phyloP scores from a whole-genome alignment of 2,888 invertebrate genomes.

The Microctonus hyperodae region DNA sequence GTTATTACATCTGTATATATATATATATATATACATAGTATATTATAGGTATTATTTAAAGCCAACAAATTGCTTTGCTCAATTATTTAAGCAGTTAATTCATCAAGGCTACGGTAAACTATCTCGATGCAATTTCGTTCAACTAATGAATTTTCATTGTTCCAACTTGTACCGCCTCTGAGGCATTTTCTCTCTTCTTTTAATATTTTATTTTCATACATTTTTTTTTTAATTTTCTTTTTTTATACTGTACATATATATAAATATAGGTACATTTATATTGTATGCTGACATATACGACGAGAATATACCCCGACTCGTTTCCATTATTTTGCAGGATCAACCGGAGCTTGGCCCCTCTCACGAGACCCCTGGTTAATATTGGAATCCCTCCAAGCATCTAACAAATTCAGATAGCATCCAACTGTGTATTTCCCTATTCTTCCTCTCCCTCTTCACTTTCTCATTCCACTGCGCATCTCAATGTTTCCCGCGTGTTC shows the following conservation, averaged over 20 bases:
- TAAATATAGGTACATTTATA: too few relatives aligned
- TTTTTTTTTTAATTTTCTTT: neutral
- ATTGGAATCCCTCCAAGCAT: slow-evolving; percentile 55
- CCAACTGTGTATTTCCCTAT: slow-evolving; percentile 36
- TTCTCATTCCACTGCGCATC: slow-evolving; percentile 4
- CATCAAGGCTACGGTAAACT: neutral
- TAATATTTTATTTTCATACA: neutral
- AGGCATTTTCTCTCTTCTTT: neutral
- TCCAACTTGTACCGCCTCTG: neutral
- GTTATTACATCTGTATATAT: too few relatives aligned
- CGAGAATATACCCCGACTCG: slow-evolving; percentile 19
- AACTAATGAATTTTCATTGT: neutral
- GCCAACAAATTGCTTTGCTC: neutral
- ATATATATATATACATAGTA: too few relatives aligned
- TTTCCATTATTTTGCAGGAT: slow-evolving; percentile 45
- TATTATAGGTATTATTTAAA: too few relatives aligned
- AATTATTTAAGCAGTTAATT: neutral
- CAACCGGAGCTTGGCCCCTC: neutral
- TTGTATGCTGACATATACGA: neutral
- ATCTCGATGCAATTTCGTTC: neutral
- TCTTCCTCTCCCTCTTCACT: neutral
- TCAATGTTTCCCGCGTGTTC: neutral
- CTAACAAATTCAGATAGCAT: slow-evolving; percentile 53
- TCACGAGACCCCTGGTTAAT: slow-evolving; percentile 44
- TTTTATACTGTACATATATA: neutral